Evolutionary conservation across 2,797 vertebrate genomes (phyloP).

Genomic region (Austrolebias charrua): DNA sequence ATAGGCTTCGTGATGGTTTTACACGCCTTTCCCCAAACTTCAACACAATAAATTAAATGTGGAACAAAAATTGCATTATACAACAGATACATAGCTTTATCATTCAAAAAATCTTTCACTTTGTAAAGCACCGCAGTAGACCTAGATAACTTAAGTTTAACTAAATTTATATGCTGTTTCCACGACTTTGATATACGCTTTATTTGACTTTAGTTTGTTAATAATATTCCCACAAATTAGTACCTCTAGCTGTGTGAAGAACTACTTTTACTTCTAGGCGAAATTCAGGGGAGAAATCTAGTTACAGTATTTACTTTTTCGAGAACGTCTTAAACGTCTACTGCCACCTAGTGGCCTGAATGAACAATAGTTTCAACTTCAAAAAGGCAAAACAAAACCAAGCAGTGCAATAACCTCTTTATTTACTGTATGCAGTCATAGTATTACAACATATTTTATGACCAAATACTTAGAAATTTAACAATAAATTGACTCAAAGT

Average conservation of each 20-base stretch:
- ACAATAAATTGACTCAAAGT: slow-evolving; percentile 51
- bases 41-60: no score
- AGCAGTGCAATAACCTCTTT: slow-evolving; percentile 66
- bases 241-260: neutral
- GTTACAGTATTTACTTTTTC: neutral
- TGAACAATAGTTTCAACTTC: neutral
- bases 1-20: no score
- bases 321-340: neutral
- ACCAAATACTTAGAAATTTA: slow-evolving; percentile 55
- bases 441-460: slow-evolving; percentile 69
- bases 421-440: slow-evolving; percentile 74
- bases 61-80: no score
- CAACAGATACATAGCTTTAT: no score
- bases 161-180: no score
- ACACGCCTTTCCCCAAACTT: no score
- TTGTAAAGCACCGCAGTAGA: no score
- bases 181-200: no score
- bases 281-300: no score
- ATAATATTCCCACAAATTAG: neutral
- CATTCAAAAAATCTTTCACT: no score
- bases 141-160: no score
- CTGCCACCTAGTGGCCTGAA: slow-evolving; percentile 52
- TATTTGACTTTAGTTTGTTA: neutral
- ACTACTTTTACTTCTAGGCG: no score
- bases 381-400: neutral